Percentiles rank a stretch among this genome's conserved stretches.
These are phyloP conservation scores for Polyommatus icarus DNA, from an alignment of 2,888 invertebrate species.

Conservation along the genomic window DNA sequence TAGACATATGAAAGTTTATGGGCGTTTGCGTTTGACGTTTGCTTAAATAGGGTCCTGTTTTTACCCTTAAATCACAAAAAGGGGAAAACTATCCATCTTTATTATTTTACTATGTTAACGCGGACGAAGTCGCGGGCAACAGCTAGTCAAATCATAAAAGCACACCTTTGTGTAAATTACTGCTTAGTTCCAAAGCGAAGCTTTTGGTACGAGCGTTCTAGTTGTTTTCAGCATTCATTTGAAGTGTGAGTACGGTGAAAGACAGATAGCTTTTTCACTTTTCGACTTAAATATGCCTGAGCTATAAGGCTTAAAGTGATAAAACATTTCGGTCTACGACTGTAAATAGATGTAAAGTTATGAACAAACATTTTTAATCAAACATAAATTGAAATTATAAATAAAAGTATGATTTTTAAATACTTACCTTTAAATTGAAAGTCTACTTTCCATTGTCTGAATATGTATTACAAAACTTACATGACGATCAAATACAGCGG, in stretches of 20 bases:
- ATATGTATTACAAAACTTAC: too few relatives aligned
- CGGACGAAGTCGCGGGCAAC: too few relatives aligned
- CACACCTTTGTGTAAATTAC: slow-evolving; percentile 13
- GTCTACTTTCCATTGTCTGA: too few relatives aligned
- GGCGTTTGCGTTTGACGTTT: too few relatives aligned
- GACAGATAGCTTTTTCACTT: background rate
- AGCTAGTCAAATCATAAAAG: slow-evolving; percentile 19
- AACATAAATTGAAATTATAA: background rate
- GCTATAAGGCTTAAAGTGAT: background rate
- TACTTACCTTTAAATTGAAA: too few relatives aligned
- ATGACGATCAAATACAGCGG: too few relatives aligned
- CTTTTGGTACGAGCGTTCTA: background rate
- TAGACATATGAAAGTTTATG: too few relatives aligned
- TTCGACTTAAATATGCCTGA: background rate
- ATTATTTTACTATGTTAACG: too few relatives aligned
- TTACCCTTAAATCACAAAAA: too few relatives aligned
- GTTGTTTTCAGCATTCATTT: background rate
- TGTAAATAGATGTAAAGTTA: background rate
- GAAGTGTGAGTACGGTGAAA: background rate
- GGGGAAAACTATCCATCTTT: too few relatives aligned
- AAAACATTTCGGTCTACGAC: background rate
- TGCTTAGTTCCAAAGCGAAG: background rate
- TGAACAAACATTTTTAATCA: background rate
- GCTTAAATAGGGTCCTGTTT: too few relatives aligned
- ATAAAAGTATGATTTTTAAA: background rate